A percentile compares a stretch with the other conserved stretches of the same genome.
These are phyloP conservation scores for Aegithalos caudatus DNA, from an alignment of 2,113 vertebrate genomes.

Conservation along the genomic window DNA sequence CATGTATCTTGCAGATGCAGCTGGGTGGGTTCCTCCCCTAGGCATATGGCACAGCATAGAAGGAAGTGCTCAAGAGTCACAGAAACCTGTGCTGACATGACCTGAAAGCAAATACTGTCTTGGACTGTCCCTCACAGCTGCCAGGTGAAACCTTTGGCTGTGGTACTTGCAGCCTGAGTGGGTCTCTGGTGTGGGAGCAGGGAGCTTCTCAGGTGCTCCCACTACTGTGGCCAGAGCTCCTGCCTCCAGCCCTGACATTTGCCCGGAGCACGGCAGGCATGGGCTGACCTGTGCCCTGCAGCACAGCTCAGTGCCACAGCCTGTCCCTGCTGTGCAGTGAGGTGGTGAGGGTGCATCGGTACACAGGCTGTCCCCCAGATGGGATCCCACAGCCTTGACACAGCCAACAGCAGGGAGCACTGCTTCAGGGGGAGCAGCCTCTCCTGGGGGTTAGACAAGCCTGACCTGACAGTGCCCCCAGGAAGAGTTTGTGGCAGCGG, in stretches of 20 bases:
- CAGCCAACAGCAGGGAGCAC: rapidly evolving
- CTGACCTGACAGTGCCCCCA: background rate
- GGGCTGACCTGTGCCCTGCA: background rate
- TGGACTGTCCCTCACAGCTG: background rate
- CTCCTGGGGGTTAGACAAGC: rapidly evolving
- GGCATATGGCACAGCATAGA: rapidly evolving
- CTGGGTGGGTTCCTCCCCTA: background rate
- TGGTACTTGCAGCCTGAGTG: background rate
- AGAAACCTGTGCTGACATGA: rapidly evolving
- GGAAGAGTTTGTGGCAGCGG: rapidly evolving
- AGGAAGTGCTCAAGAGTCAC: background rate
- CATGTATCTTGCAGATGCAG: background rate
- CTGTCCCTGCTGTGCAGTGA: rapidly evolving
- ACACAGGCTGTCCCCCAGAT: background rate
- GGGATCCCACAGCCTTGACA: background rate
- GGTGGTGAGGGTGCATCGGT: background rate
- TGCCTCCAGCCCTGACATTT: background rate
- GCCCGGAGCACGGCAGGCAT: rapidly evolving
- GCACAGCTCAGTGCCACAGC: background rate
- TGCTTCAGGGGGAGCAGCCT: background rate
- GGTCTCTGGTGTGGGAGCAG: background rate
- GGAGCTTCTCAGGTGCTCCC: background rate
- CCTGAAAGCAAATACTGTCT: background rate
- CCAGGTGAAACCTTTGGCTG: background rate
- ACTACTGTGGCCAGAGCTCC: rapidly evolving